Conservation (phyloP, 1,140 invertebrate species). For the Neodiprion fabricii region DNA sequence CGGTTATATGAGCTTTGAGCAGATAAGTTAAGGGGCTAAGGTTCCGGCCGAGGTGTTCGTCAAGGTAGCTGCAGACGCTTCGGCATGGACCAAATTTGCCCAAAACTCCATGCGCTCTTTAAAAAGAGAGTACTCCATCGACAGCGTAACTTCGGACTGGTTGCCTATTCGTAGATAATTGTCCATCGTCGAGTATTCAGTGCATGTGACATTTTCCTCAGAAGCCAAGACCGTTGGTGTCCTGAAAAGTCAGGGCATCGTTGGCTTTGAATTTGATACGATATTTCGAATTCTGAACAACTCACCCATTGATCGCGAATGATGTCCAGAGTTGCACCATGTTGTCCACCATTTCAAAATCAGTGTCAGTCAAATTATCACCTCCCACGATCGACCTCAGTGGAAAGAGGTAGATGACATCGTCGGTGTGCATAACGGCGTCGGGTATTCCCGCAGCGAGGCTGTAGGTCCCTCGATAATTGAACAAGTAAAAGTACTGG, state of each 20-base stretch:
- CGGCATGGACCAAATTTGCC: not conserved
- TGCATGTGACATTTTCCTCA: not conserved
- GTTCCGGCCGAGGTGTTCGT: too few relatives aligned
- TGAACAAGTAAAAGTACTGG: not conserved
- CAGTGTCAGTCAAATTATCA: not conserved
- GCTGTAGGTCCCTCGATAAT: not conserved
- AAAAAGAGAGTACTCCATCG: not conserved
- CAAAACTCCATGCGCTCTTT: not conserved
- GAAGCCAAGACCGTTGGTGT: not conserved
- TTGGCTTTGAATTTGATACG: not conserved
- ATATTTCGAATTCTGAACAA: not conserved
- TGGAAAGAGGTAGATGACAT: not conserved
- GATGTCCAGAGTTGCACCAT: not conserved
- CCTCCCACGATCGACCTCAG: not conserved
- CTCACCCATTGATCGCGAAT: not conserved
- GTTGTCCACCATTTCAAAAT: not conserved
- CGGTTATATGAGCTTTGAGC: too few relatives aligned
- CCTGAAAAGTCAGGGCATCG: not conserved
- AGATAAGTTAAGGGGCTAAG: too few relatives aligned
- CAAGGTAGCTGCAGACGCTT: too few relatives aligned
- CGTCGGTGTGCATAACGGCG: not conserved
- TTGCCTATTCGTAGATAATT: not conserved
- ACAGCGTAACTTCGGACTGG: not conserved
- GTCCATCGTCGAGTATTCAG: not conserved
- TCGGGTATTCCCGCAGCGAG: not conserved